Evolutionary conservation across 1,140 invertebrate genomes (phyloP), one percentile per base, ranked within the genome.

Genomic region (Rhopalosiphum maidis): DNA sequence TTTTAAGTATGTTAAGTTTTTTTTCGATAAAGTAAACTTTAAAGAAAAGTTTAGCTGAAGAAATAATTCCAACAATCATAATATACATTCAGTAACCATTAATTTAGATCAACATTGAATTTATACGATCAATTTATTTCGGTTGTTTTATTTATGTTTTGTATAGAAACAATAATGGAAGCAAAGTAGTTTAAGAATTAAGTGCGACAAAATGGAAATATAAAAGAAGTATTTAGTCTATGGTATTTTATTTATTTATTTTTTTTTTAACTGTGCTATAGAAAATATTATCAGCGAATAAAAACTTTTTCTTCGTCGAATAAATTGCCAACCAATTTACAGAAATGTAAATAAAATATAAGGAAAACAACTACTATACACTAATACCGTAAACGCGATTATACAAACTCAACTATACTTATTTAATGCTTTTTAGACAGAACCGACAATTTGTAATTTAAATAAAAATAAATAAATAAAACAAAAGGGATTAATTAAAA

Each of bases 211-310:
- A 88, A 88, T 48, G 43, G 43, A 87, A 88, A 8, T 88, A 88
- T 48, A 35, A 88, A 88, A 35, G 46, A 77, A 48, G 41, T 88
- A 88, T 88, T 88, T 88, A 87, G 37, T n/a, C 15, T 77, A 77
- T 41, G 83, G 37, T 25, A 37, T 86, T 30, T 87, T 30, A 18
- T 30, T 48, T 30, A 87, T 87, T 18, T 87, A 6, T 48, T 21
- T 88, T 87, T n/a, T 87, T 87, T n/a, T 87, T 25, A 48, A 48
- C 18, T 18, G 18, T 21, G 6, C 86, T 48, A 88, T 35, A 88
- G 25, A 88, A 35, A 88, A 88, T 88, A 88, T n/a, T 48, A 88
- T 88, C 18, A 41, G 9, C 9, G 37, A 85, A 51, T 22, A 35
- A 48, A 88, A 48, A 88, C 37, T 88, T 88, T 46, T 48, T 48